These are phyloP conservation scores for Lagenorhynchus albirostris DNA, from an alignment of 2,113 vertebrate species.

Conservation along the genomic window DNA sequence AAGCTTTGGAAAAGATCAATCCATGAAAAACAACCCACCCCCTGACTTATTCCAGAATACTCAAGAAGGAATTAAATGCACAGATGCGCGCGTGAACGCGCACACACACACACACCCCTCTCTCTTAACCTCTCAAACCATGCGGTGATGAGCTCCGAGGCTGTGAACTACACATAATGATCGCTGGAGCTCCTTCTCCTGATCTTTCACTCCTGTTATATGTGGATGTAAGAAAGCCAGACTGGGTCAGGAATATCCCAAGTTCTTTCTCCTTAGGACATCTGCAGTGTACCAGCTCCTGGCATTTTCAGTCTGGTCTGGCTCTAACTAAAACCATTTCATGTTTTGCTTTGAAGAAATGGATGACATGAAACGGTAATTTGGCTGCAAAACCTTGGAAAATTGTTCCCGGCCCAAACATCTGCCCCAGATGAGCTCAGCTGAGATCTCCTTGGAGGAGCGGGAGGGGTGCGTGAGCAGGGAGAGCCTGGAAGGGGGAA, in stretches of 20 bases:
- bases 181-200: not conserved
- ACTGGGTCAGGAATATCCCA: not conserved
- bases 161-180: not conserved
- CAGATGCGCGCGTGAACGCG: accelerated
- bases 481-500: not conserved
- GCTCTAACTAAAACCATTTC: constrained; percentile 66
- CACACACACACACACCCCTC: not conserved
- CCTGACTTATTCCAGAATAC: not conserved
- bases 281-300: constrained; percentile 56
- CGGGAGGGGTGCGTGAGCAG: not conserved
- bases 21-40: not conserved
- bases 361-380: constrained; percentile 74
- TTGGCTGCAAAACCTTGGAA: constrained; percentile 67
- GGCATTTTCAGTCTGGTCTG: constrained; percentile 55
- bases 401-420: constrained; percentile 63
- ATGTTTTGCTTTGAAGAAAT: constrained; percentile 75
- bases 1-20: constrained; percentile 45
- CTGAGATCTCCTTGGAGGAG: constrained; percentile 29
- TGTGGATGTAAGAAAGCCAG: not conserved
- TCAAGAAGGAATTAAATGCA: not conserved
- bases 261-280: not conserved
- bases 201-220: not conserved
- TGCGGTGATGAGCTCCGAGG: not conserved
- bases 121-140: not conserved
- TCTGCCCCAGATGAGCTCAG: constrained; percentile 67